These are phyloP conservation scores for Leucophenga varia DNA, from an alignment of 1,140 invertebrate genomes.

Conservation along the genomic window DNA sequence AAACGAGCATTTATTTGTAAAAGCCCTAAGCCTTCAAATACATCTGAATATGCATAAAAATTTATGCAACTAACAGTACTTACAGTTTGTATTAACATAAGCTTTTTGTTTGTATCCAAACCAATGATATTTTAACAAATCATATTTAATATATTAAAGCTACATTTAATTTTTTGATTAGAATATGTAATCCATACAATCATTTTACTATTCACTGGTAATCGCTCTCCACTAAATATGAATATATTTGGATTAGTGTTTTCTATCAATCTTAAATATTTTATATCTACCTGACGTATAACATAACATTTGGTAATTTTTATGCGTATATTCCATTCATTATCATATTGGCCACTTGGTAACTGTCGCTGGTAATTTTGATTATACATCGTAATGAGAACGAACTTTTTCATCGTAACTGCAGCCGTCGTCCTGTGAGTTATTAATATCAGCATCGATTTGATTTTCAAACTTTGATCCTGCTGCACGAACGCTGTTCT, in stretches of 20 bases:
- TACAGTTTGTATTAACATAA: slow-evolving; percentile 6
- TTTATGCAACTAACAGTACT: not conserved
- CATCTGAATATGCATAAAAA: slow-evolving; percentile 3
- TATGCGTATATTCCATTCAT: slow-evolving; percentile 17
- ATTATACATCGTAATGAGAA: not conserved
- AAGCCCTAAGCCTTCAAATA: slow-evolving; percentile 10
- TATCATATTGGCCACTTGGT: not conserved
- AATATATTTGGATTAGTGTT: slow-evolving; percentile 4
- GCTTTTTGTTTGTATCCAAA: not conserved
- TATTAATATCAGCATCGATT: not conserved
- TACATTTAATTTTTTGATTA: slow-evolving; percentile 6
- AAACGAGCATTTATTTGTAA: slow-evolving; percentile 19
- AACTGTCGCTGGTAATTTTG: not conserved
- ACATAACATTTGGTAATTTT: slow-evolving; percentile 17
- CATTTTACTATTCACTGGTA: slow-evolving; percentile 10
- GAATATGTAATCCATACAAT: slow-evolving; percentile 1
- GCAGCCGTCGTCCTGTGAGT: not conserved
- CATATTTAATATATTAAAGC: slow-evolving; percentile 17
- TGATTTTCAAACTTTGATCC: slow-evolving; percentile 2
- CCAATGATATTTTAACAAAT: slow-evolving; percentile 12
- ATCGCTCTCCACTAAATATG: slow-evolving; percentile 13
- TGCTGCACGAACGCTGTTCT: too few species aligned
- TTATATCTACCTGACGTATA: slow-evolving; percentile 23
- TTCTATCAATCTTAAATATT: not conserved
- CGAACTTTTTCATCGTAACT: not conserved